Evolutionary conservation across 2,797 vertebrate genomes (phyloP).

Genomic region (Rhinichthys osculus): DNA sequence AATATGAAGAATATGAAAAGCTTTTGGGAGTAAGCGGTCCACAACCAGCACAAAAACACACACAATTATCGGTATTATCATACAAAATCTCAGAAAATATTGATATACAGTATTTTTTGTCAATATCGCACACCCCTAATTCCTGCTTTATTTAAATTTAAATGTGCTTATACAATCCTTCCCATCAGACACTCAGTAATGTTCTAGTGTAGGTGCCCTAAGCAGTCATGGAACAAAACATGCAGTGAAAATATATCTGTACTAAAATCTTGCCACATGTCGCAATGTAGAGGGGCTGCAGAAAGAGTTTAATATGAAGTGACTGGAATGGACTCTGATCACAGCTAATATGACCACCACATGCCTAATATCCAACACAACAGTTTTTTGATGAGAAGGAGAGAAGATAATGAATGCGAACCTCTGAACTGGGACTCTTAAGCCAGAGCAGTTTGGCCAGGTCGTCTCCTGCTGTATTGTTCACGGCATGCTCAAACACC

Average conservation of each 20-base stretch:
- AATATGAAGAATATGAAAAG: not conserved
- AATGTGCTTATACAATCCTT: not conserved
- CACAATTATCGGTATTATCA: not conserved
- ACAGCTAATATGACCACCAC: not conserved
- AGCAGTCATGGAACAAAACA: not conserved
- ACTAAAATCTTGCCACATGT: not conserved
- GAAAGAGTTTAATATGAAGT: not conserved
- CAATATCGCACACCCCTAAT: not conserved
- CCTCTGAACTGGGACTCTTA: conserved; percentile 98
- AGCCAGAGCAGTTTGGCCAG: conserved; percentile 97
- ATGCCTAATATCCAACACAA: not conserved
- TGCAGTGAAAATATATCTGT: not conserved
- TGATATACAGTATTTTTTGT: not conserved
- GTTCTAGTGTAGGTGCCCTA: not conserved
- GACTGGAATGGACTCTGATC: not conserved
- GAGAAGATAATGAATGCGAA: not conserved
- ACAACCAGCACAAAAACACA: not conserved
- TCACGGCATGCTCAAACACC: conserved; percentile 98
- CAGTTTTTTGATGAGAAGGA: not conserved
- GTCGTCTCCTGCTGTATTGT: conserved; percentile 97
- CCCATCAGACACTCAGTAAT: not conserved
- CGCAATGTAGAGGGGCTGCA: not conserved
- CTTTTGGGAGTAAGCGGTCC: not conserved
- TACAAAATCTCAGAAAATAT: not conserved
- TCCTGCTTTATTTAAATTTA: not conserved